Evolutionary conservation across 2,797 vertebrate species (phyloP), one percentile per base, ranked within the genome.

Genomic region (Sphaeramia orbicularis): DNA sequence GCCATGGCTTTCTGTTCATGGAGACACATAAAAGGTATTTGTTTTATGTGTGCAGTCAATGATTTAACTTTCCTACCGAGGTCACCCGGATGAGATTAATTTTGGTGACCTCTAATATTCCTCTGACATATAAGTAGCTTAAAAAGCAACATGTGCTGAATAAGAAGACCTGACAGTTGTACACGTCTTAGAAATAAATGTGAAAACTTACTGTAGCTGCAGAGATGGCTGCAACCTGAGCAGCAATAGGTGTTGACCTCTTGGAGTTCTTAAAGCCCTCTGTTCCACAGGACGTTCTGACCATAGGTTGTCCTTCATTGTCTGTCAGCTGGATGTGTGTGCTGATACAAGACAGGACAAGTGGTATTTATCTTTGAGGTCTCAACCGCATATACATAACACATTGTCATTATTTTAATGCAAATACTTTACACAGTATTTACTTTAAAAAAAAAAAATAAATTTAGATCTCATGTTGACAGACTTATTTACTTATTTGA

Each of bases 201-300:
- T 24, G 12, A 14, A 38, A 32, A 65, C 95, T 93, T 76, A 99
- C 98, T 9, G 21, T 49, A 0, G 95, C 98, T 0, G 96, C 96
- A 0, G 97, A 91, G 2, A 97, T 93, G 70, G 94, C 97, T 0
- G 97, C 93, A 0, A 96, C 94, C 91, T 99, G 97, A 1, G 97
- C 96, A 0, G 97, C 98, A 0, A 98, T 80, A 19, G 95, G 91
- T 0, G 96, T 98, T 13, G 93, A 94, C 86, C 97, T 99, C 94
- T 94, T 99, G 70, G 92, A 80, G 0, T 98, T 98, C 76, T 92
- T 95, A 81, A 99, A 99, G 6, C 98, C 98, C 52, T 99, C 97
- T 0, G 94, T 95, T 72, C 97, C 98, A 0, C 98, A 98, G 48
- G 97, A 97, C 0, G 95, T 89, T 6, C 55, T 92, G 45, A 93